Percentiles rank a stretch among this genome's conserved stretches.
Evolutionary conservation across 2,113 vertebrate genomes (phyloP).

Genomic region (Xyliphius kryptos): DNA sequence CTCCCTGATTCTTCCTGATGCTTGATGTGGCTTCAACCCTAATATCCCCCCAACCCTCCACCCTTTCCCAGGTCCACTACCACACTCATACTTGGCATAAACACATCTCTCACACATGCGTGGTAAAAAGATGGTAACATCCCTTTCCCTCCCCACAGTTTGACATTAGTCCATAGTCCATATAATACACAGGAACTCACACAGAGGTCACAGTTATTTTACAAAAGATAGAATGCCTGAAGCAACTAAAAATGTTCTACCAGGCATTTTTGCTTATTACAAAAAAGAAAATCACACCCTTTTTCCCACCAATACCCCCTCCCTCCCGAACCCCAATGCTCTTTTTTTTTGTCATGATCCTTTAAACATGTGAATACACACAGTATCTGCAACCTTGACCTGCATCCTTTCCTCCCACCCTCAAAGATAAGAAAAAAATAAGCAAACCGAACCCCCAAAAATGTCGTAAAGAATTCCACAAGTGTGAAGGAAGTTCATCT

Average conservation of each 20-base stretch:
- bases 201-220: slow-evolving; percentile 66
- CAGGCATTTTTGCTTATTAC: slow-evolving; percentile 53
- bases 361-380: no score
- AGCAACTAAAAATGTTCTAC: slow-evolving; percentile 58
- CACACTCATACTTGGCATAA: slow-evolving; percentile 48
- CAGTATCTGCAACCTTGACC: no score
- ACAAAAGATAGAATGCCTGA: slow-evolving; percentile 64
- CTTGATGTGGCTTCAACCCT: slow-evolving; percentile 26
- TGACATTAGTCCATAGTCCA: slow-evolving; percentile 53
- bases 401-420: no score
- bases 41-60: slow-evolving; percentile 26
- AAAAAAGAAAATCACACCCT: slow-evolving; percentile 37
- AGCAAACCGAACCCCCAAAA: no score
- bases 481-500: slow-evolving; percentile 43
- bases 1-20: slow-evolving; percentile 34
- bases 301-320: slow-evolving; percentile 31
- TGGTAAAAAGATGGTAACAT: slow-evolving; percentile 53
- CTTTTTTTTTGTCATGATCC: slow-evolving; percentile 32
- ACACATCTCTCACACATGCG: slow-evolving; percentile 54
- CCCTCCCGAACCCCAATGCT: slow-evolving; percentile 25
- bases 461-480: no score
- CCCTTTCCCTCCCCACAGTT: slow-evolving; percentile 44
- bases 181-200: slow-evolving; percentile 63
- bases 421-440: no score
- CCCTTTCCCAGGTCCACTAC: slow-evolving; percentile 17